Base-by-base conservation (phyloP, 2,888 invertebrate species). In the Anodontia alba region DNA sequence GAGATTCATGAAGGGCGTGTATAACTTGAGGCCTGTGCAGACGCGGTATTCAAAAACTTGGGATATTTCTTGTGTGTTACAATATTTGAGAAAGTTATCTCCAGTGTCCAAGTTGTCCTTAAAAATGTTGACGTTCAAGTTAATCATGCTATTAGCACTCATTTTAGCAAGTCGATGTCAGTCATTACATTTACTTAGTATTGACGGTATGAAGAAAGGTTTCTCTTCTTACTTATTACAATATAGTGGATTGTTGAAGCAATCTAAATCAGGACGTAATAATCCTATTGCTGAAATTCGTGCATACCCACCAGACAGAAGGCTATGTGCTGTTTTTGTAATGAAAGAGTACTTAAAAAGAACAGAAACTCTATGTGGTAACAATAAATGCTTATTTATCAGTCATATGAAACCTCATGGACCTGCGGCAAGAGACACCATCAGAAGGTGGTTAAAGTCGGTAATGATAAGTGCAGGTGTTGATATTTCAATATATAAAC, bases 61-160 rank as follows among this genome's bases (percentile, higher is more conserved):
- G 76, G 76, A 76, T 76, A 69, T 76, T 36, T 76, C 70, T 36
- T 2, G 17, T 15, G 76, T 70, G 10, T 69, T 76, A 36, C 23
- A 7, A 8, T 76, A 54, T 43, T 23, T 76, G 42, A n/a, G 66
- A n/a, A n/a, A n/a, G n/a, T n/a, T n/a, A n/a, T n/a, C n/a, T n/a
- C n/a, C n/a, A n/a, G n/a, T n/a, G n/a, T 17, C 26, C 31, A 51
- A 15, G 3, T 57, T n/a, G 20, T 49, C 12, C 20, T 49, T 31
- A 42, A 31, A 54, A 54, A 10, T 54, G 29, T 54, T 54, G 17
- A 54, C 54, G 29, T 20, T 26, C 7, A 54, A 54, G 20, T 54
- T 54, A 54, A 10, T 23, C 7, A 54, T 54, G 54, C 17, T 54
- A 54, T 8, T 36, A 12, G 67, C 67, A 67, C 26, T 33, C 8